phyloP scores from a whole-genome alignment of 2,113 vertebrate species.

The Nesogale talazaci region DNA sequence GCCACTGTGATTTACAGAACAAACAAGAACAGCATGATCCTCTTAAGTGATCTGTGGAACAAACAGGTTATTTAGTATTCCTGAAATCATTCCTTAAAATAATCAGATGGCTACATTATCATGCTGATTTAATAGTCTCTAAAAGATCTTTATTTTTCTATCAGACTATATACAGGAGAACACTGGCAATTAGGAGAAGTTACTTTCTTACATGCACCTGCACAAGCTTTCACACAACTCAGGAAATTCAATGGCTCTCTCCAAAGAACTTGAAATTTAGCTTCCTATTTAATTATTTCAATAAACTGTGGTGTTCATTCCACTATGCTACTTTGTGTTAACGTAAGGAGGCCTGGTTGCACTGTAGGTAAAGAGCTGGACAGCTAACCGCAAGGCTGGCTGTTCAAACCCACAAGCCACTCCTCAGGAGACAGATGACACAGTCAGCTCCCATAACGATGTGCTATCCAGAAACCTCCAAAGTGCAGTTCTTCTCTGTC shows the following conservation, averaged over 20 bases:
- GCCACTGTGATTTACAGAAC: constrained; percentile 40
- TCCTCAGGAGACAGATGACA: no score
- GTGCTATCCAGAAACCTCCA: no score
- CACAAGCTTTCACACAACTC: background rate
- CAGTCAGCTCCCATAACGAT: no score
- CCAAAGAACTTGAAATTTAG: background rate
- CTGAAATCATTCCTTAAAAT: background rate
- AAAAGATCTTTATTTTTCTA: constrained; percentile 27
- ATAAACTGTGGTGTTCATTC: background rate
- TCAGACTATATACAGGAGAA: background rate
- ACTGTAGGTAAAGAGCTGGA: no score
- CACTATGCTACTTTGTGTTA: no score
- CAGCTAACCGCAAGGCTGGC: no score
- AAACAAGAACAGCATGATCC: constrained; percentile 36
- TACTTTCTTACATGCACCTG: background rate
- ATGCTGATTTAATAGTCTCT: background rate
- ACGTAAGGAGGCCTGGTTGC: no score
- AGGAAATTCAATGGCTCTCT: background rate
- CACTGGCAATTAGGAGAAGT: background rate
- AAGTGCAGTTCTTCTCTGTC: no score
- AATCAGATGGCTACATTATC: background rate
- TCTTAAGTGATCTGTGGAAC: background rate
- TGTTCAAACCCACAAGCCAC: no score
- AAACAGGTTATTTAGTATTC: background rate
- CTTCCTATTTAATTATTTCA: background rate